Conservation (phyloP, 2,797 vertebrate species). For the Brachyrhaphis roseni region DNA sequence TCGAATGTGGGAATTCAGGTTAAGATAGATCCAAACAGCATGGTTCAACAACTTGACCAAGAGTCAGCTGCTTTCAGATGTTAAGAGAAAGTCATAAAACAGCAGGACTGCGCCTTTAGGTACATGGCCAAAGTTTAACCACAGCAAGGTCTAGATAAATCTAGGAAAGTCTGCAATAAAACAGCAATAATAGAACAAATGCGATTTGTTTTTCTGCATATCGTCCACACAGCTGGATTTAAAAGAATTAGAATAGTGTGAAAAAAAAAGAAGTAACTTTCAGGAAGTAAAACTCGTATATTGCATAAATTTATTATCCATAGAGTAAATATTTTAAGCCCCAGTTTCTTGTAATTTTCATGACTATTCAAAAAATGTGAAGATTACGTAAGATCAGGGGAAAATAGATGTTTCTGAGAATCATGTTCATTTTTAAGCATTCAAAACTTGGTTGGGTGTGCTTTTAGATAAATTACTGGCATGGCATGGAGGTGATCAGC, state of each 20-base stretch:
- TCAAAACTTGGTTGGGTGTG: too few species aligned
- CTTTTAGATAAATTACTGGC: too few species aligned
- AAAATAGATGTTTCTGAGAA: too few species aligned
- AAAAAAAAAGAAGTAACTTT: background rate
- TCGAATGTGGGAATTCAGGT: background rate
- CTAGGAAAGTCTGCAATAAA: background rate
- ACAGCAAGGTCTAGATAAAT: background rate
- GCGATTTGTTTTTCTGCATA: background rate
- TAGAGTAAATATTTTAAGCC: background rate
- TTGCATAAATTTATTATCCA: background rate
- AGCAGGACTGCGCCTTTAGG: background rate
- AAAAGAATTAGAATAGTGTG: background rate
- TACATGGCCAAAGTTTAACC: background rate
- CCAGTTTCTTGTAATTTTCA: background rate
- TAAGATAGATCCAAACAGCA: background rate
- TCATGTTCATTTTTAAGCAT: too few species aligned
- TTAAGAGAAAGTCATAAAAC: background rate
- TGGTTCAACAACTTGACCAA: background rate
- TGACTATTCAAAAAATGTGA: background rate
- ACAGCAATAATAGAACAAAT: background rate
- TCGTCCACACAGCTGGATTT: background rate
- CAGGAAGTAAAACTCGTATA: background rate
- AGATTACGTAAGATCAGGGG: background rate
- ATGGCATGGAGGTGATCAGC: too few species aligned
- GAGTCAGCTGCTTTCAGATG: background rate